phyloP scores from a whole-genome alignment of 2,888 invertebrate genomes.

The Dinocampus coccinellae region DNA sequence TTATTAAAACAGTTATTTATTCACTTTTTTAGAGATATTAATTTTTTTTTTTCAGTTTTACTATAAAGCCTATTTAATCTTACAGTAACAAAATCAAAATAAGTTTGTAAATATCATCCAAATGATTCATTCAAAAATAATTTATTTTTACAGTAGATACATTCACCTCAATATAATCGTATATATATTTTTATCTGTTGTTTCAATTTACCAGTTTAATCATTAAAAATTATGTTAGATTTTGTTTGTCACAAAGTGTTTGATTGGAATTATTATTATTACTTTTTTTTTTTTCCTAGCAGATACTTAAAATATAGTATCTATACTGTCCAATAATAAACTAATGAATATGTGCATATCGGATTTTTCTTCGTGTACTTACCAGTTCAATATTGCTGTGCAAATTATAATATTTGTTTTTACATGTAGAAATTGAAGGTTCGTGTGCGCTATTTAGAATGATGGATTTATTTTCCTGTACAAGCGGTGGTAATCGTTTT shows the following conservation, averaged over 20 bases:
- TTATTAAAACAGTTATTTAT: not conserved
- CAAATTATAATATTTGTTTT: conserved; percentile 52
- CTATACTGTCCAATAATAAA: not conserved
- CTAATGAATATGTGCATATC: too few species aligned
- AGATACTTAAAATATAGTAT: too few species aligned
- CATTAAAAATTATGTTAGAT: not conserved
- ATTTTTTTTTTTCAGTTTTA: too few species aligned
- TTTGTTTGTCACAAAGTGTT: not conserved
- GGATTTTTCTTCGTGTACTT: conserved; percentile 8
- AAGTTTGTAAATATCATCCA: too few species aligned
- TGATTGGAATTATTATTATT: too few species aligned
- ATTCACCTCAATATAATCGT: not conserved
- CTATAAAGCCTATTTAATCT: too few species aligned
- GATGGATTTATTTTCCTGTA: conserved; percentile 40
- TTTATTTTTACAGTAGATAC: not conserved
- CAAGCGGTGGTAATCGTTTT: conserved; percentile 49
- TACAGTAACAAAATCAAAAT: too few species aligned
- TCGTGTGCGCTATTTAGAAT: conserved; percentile 37
- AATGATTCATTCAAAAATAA: not conserved
- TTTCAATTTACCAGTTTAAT: not conserved
- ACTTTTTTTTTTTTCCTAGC: too few species aligned
- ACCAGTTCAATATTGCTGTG: conserved; percentile 51
- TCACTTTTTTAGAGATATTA: too few species aligned
- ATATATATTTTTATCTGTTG: not conserved
- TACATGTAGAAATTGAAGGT: conserved; percentile 33